Evolutionary conservation across 2,113 vertebrate species (phyloP).

Genomic region (Actenoides lindsayi): DNA sequence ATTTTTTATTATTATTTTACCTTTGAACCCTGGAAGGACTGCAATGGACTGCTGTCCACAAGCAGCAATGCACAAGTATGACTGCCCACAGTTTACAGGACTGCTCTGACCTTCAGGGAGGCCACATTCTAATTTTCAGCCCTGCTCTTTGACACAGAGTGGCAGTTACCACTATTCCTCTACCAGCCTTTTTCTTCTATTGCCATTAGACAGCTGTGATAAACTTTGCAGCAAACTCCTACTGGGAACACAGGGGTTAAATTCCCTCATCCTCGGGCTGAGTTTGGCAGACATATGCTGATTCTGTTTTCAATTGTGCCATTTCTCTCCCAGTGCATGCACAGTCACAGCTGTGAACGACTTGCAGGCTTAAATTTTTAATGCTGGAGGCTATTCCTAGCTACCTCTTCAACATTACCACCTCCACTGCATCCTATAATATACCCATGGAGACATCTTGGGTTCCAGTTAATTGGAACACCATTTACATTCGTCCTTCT

Average conservation of each 20-base stretch:
- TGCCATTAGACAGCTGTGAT: not conserved
- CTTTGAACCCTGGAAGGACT: not conserved
- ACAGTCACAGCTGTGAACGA: conserved; percentile 15
- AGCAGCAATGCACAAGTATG: not conserved
- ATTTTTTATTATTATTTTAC: not conserved
- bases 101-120: not conserved
- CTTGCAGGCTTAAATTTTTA: conserved; percentile 62
- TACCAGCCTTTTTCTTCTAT: not conserved
- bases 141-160: not conserved
- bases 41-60: not conserved
- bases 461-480: conserved; percentile 38
- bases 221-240: not conserved
- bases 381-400: conserved; percentile 41
- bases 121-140: not conserved
- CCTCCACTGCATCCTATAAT: conserved; percentile 22
- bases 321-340: conserved; percentile 1
- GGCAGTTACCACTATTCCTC: not conserved
- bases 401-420: conserved; percentile 16
- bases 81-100: not conserved
- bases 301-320: not conserved
- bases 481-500: conserved; percentile 6
- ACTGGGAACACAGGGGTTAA: not conserved
- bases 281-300: not conserved
- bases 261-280: not conserved
- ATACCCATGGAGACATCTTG: not conserved